These are phyloP conservation scores for Leptocoma aspasia DNA, from an alignment of 2,113 vertebrate species.

Conservation along the genomic window DNA sequence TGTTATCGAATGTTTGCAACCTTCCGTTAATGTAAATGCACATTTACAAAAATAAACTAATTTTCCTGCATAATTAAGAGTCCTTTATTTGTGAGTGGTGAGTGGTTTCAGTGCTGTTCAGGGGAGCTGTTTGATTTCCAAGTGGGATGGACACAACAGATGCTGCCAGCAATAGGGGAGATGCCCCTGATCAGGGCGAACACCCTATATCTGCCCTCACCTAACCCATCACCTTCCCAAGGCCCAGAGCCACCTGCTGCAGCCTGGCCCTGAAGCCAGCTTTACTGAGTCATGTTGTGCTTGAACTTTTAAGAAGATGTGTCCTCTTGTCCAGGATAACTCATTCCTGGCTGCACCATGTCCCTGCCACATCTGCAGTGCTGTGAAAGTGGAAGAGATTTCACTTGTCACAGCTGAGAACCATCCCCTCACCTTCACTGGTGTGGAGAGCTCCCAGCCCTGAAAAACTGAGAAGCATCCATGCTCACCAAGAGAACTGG, in stretches of 20 bases:
- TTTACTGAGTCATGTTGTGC: neutral
- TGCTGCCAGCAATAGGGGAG: neutral
- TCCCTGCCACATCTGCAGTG: fast-evolving
- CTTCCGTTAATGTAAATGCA: neutral
- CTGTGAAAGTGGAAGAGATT: neutral
- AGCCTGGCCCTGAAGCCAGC: neutral
- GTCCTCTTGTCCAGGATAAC: neutral
- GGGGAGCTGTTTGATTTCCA: neutral
- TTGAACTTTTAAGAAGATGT: neutral
- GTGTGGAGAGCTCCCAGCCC: fast-evolving
- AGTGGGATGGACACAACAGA: fast-evolving
- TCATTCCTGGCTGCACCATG: neutral
- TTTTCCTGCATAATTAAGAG: neutral
- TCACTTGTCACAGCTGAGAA: neutral
- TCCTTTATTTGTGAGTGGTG: neutral
- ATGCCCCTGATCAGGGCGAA: neutral
- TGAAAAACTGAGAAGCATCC: neutral
- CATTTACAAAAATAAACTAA: neutral
- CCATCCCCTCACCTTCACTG: fast-evolving
- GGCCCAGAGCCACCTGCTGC: neutral
- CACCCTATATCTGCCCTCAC: neutral
- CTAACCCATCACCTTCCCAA: neutral
- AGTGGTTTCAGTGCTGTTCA: neutral
- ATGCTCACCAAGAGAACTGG: neutral
- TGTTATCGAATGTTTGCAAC: neutral